Evolutionary conservation across 2,113 vertebrate species (phyloP), one percentile per base, ranked within the genome.

Genomic region (Sorex fumeus): DNA sequence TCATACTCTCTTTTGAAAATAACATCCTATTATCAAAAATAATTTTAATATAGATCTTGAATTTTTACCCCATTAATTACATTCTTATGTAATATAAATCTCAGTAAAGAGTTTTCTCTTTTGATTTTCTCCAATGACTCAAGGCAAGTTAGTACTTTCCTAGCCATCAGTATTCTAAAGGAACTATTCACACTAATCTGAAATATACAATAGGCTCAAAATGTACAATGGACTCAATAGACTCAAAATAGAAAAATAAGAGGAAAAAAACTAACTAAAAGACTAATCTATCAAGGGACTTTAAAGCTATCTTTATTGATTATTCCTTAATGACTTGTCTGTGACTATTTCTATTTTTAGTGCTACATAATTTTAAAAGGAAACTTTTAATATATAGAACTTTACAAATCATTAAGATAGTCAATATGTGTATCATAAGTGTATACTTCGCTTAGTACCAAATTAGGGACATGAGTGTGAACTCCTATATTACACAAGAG

Each of bases 281-380:
- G 96, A 89, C 88, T 86, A 93, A 96, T 96, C 93, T 96, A 96
- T 96, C 93, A 96, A 94, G 95, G 93, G 50, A 25, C 13, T 95
- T 90, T 95, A 95, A 83, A 96, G 88, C 92, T 67, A 93, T 84
- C 81, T 88, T 70, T 93, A 97, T 84, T 97, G 95, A 97, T 97
- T 97, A 96, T 94, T 97, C 91, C 95, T 62, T 96, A 94, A 95
- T 92, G 75, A 93, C 91, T 94, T 64, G 8, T 87, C 84, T 93
- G 84, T 69, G 96, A 92, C n/a, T 66, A 23, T 1, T 15, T 67
- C 28, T 97, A 96, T 94, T 97, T 97, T 97, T 91, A 97, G 79
- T 79, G 34, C n/a, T 94, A 88, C n/a, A 77, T 10, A 95, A 76
- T 82, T 95, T 90, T 87, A 88, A 45, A 93, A 72, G 80, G 30